These are phyloP conservation scores for Mus musculus DNA, from an alignment of 2,113 vertebrate species.

Conservation along the genomic window GRCm39 chr17:5298501-5299000, in stretches of 20 bases:
- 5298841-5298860: background rate
- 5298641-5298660: background rate
- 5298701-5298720: background rate
- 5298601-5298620: background rate
- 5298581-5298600: background rate
- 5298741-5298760: background rate
- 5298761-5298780: background rate
- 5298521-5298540: background rate
- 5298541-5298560: background rate
- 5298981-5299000: background rate
- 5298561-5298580: background rate
- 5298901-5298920: background rate
- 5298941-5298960: background rate
- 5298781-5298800: background rate
- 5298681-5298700: background rate
- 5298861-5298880: no score
- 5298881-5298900: no score
- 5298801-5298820: background rate
- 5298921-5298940: background rate
- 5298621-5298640: background rate
- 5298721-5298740: background rate
- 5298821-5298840: background rate
- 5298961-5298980: no score
- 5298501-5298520: background rate
- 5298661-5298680: background rate